Percentiles rank a stretch among this genome's conserved stretches.
Evolutionary conservation across 2,888 invertebrate genomes (phyloP).

Genomic region (Ptychoptera albimana): DNA sequence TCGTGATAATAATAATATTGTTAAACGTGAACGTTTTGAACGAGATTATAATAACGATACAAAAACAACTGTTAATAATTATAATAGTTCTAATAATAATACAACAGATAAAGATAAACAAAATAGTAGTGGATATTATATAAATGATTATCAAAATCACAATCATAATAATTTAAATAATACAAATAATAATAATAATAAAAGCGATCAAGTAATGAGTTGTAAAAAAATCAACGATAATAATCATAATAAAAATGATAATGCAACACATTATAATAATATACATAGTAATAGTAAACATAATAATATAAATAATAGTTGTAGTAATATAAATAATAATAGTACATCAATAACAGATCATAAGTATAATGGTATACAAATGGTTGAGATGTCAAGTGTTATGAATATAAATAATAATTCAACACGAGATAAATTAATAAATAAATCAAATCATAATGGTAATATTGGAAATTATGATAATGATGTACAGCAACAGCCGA

Average conservation of each 20-base stretch:
- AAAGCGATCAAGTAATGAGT: too few species aligned
- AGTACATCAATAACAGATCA: not conserved
- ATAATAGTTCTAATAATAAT: constrained; percentile 1
- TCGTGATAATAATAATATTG: constrained; percentile 11
- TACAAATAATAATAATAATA: too few species aligned
- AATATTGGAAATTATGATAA: constrained; percentile 22
- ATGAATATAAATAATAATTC: not conserved
- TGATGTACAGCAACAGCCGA: constrained; percentile 15
- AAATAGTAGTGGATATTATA: constrained; percentile 1
- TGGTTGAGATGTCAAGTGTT: not conserved
- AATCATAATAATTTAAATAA: too few species aligned
- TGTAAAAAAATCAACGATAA: too few species aligned
- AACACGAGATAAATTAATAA: not conserved
- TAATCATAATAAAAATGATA: not conserved
- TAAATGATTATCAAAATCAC: not conserved
- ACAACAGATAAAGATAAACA: constrained; percentile 1
- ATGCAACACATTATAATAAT: not conserved
- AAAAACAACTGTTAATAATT: constrained; percentile 1
- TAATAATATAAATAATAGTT: not conserved
- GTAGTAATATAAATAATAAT: not conserved
- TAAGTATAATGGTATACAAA: not conserved
- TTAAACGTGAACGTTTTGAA: constrained; percentile 16
- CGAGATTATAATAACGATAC: constrained; percentile 16
- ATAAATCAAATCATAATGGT: constrained; percentile 19
- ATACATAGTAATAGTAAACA: not conserved